Evolutionary conservation across 2,888 invertebrate genomes (phyloP).

Genomic region (Leuctra nigra): DNA sequence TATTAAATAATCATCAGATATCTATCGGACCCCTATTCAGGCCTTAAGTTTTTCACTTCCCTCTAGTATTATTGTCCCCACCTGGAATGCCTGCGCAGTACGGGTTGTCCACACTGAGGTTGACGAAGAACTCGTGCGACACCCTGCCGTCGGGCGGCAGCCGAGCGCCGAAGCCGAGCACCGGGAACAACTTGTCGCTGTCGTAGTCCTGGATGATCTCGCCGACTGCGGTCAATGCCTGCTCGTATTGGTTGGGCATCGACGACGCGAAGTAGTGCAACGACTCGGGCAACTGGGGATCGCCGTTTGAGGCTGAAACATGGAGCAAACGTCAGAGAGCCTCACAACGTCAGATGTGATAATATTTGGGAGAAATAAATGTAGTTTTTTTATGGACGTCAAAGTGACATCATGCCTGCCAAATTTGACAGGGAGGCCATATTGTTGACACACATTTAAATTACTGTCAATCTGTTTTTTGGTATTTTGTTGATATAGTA

Average conservation of each 20-base stretch:
- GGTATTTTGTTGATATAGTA: too few relatives aligned
- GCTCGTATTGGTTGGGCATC: constrained; percentile 40
- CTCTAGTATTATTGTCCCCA: too few relatives aligned
- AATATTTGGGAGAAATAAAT: too few relatives aligned
- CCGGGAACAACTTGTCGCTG: constrained; percentile 44
- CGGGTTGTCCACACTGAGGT: constrained; percentile 46
- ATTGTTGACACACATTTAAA: too few relatives aligned
- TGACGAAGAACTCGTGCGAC: constrained; percentile 44
- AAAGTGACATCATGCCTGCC: too few relatives aligned
- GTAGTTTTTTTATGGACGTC: too few relatives aligned
- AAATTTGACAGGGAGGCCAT: too few relatives aligned
- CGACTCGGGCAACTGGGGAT: constrained; percentile 38
- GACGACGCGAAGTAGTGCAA: constrained; percentile 41
- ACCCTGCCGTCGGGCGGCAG: constrained; percentile 41
- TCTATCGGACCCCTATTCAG: too few relatives aligned
- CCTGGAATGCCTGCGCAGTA: constrained; percentile 44
- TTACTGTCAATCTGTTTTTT: too few relatives aligned
- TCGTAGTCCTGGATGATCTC: constrained; percentile 44
- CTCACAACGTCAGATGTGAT: too few relatives aligned
- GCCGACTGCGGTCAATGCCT: constrained; percentile 41
- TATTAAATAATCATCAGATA: too few relatives aligned
- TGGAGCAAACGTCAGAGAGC: neutral
- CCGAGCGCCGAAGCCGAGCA: constrained; percentile 42
- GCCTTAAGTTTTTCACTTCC: too few relatives aligned
- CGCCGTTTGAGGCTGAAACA: constrained; percentile 40